These are phyloP conservation scores for Leptinotarsa lineolata DNA, from an alignment of 1,140 invertebrate genomes.

Conservation along the genomic window DNA sequence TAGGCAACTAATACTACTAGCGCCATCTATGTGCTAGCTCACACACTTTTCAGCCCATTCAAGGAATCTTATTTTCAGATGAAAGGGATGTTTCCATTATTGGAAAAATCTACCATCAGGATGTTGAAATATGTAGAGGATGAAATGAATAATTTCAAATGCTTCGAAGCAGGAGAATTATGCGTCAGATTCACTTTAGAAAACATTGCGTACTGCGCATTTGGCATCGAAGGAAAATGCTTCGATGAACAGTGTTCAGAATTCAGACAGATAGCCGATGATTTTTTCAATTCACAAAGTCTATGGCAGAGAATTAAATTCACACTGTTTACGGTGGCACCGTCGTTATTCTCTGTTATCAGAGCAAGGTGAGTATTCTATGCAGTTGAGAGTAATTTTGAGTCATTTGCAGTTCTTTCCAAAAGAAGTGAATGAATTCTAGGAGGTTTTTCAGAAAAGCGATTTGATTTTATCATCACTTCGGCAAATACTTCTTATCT, in stretches of 20 bases:
- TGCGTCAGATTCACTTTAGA: conserved; percentile 58
- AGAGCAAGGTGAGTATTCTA: too few relatives aligned
- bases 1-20: too few relatives aligned
- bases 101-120: conserved; percentile 43
- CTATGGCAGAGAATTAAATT: too few relatives aligned
- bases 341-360: too few relatives aligned
- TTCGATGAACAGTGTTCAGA: conserved; percentile 55
- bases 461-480: too few relatives aligned
- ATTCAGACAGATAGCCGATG: conserved; percentile 54
- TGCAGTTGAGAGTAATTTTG: too few relatives aligned
- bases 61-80: conserved; percentile 27
- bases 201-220: conserved; percentile 57
- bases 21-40: too few relatives aligned
- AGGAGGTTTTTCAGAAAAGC: too few relatives aligned
- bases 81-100: conserved; percentile 45
- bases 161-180: conserved; percentile 49
- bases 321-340: too few relatives aligned
- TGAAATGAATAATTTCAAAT: conserved; percentile 16
- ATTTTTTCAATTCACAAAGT: conserved; percentile 27
- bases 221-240: conserved; percentile 56
- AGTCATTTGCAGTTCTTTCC: too few relatives aligned
- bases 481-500: too few relatives aligned
- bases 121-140: conserved; percentile 45
- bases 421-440: too few relatives aligned
- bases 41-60: background rate